A percentile compares a stretch with the other conserved stretches of the same genome.
phyloP scores from a whole-genome alignment of 2,113 vertebrate species.

The Plestiodon gilberti region DNA sequence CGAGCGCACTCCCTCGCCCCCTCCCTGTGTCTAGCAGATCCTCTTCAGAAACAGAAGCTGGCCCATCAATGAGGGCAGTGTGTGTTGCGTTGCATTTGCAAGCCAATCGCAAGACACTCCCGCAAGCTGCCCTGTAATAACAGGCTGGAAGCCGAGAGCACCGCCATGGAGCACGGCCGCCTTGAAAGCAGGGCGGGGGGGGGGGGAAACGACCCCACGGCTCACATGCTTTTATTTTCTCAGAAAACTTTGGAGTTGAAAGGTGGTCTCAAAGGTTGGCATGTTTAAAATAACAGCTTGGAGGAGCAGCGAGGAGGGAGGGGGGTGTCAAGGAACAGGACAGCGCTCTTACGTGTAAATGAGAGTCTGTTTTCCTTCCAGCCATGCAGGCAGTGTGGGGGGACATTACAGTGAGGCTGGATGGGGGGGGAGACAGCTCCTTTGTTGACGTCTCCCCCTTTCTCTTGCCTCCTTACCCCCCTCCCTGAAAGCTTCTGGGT shows the following conservation, averaged over 20 bases:
- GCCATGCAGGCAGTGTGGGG: neutral
- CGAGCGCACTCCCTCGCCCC: neutral
- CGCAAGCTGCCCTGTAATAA: neutral
- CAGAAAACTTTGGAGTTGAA: slow-evolving; percentile 52
- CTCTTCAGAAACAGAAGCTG: neutral
- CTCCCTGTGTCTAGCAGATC: neutral
- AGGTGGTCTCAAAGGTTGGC: slow-evolving; percentile 64
- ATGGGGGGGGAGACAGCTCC: slow-evolving; percentile 46
- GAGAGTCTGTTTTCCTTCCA: neutral
- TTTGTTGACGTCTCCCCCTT: slow-evolving; percentile 61
- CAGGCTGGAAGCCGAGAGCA: slow-evolving; percentile 10
- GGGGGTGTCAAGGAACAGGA: neutral
- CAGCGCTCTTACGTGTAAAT: rapidly evolving
- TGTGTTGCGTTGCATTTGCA: neutral
- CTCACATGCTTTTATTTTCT: slow-evolving; percentile 44
- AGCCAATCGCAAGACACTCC: neutral
- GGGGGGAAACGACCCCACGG: rapidly evolving
- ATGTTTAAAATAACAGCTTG: slow-evolving; percentile 71
- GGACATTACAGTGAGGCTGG: neutral
- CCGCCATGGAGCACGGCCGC: neutral
- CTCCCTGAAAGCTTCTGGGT: slow-evolving; percentile 50
- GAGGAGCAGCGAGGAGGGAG: slow-evolving; percentile 52
- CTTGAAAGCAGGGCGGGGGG: neutral
- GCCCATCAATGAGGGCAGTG: neutral
- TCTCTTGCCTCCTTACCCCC: slow-evolving; percentile 55